phyloP scores from a whole-genome alignment of 1,140 invertebrate genomes.

The Antheraea mylitta region DNA sequence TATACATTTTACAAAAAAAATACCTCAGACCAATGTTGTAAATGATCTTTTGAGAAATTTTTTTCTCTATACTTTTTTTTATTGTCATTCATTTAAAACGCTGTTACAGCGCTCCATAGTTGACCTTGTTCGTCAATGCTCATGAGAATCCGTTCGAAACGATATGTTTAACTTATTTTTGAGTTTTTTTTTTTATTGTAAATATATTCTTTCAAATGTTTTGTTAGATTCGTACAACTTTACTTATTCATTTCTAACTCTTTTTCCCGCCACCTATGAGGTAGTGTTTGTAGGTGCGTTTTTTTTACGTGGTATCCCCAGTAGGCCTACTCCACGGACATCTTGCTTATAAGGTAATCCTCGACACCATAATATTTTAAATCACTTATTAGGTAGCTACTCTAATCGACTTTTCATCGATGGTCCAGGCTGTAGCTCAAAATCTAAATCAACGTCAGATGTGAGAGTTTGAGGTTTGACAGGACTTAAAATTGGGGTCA shows the following conservation, averaged over 20 bases:
- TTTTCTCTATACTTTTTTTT: constrained; percentile 5
- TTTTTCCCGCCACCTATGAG: no score
- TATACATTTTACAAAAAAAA: constrained; percentile 1
- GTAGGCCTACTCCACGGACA: constrained; percentile 7
- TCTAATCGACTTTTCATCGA: constrained; percentile 18
- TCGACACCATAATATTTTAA: constrained; percentile 20
- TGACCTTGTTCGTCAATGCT: constrained; percentile 17
- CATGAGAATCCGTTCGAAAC: constrained; percentile 24
- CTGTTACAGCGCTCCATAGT: constrained; percentile 10
- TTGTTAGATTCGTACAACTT: not conserved
- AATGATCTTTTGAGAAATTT: not conserved
- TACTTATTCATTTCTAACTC: no score
- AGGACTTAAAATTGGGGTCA: constrained; percentile 12
- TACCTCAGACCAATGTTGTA: constrained; percentile 4
- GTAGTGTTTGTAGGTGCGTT: constrained; percentile 11
- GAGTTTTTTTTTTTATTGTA: no score
- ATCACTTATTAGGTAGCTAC: constrained; percentile 18
- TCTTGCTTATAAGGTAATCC: constrained; percentile 8
- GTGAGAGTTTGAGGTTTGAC: constrained; percentile 10
- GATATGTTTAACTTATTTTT: constrained; percentile 19
- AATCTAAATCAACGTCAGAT: constrained; percentile 3
- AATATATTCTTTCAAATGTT: constrained; percentile 10
- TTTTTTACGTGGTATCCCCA: not conserved
- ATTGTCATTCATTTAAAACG: no score
- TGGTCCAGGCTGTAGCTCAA: constrained; percentile 16